A percentile compares a stretch with the other conserved stretches of the same genome.
phyloP scores from a whole-genome alignment of 2,888 invertebrate species.

The Beris morrisii region DNA sequence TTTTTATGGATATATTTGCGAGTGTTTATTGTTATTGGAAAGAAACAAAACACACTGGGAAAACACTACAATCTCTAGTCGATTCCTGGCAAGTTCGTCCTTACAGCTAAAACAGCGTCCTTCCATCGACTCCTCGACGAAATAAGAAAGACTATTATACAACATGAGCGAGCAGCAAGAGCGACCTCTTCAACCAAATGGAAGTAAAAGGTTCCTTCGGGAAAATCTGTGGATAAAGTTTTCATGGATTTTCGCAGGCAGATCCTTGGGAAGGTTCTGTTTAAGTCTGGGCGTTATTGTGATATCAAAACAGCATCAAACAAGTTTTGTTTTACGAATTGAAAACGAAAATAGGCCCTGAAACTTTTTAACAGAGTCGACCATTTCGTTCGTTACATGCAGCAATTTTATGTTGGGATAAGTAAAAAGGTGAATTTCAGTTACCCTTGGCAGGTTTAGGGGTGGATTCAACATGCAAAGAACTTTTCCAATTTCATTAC shows the following conservation, averaged over 20 bases:
- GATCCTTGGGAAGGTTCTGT: conserved; percentile 3
- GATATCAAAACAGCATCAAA: conserved; percentile 25
- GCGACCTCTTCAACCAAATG: no score
- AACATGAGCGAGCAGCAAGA: neutral
- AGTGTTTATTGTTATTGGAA: conserved; percentile 32
- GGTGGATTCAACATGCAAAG: no score
- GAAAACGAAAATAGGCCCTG: conserved; percentile 25
- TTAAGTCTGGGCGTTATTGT: conserved; percentile 21
- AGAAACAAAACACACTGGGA: conserved; percentile 18
- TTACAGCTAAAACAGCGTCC: no score
- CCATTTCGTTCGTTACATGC: neutral
- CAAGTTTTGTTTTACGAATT: conserved; percentile 22
- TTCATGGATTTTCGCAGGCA: conserved; percentile 16
- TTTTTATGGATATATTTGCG: conserved; percentile 31
- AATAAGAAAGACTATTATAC: no score
- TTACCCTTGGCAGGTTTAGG: no score
- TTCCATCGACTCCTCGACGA: no score
- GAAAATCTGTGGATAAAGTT: conserved; percentile 21
- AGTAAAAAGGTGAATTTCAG: no score
- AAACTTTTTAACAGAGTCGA: conserved; percentile 2
- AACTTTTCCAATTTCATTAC: no score
- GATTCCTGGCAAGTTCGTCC: no score
- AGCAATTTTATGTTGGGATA: no score
- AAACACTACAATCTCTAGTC: neutral
- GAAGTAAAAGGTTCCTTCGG: neutral